A percentile compares a stretch with the other conserved stretches of the same genome.
Evolutionary conservation across 2,797 vertebrate genomes (phyloP).

Genomic region (Parauchenoglanis punctatus): DNA sequence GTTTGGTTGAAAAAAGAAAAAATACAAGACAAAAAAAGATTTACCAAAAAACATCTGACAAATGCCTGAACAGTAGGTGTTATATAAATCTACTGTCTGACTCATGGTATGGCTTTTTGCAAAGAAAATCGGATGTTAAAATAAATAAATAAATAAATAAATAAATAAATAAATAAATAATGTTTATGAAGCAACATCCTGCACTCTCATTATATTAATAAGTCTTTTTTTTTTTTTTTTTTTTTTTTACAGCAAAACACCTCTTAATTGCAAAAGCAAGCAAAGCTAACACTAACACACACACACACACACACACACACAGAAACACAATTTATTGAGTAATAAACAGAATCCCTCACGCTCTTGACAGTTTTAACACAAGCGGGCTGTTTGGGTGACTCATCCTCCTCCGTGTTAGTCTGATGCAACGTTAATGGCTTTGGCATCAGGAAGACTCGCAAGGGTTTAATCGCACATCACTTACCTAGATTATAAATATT

Average conservation of each 20-base stretch:
- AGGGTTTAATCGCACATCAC: slow-evolving; percentile 26
- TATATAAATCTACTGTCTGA: neutral
- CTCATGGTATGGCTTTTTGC: neutral
- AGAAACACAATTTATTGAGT: slow-evolving; percentile 3
- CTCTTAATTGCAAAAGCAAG: neutral
- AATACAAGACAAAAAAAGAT: neutral
- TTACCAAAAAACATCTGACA: neutral
- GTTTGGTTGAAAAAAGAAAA: neutral
- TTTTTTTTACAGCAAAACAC: neutral
- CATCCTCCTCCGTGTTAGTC: slow-evolving; percentile 35
- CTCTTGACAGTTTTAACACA: slow-evolving; percentile 36
- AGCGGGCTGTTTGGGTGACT: slow-evolving; percentile 35
- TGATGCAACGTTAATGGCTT: slow-evolving; percentile 35
- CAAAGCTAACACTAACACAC: neutral
- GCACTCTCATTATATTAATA: neutral
- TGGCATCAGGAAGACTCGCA: slow-evolving; percentile 25
- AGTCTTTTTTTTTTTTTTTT: too few relatives aligned
- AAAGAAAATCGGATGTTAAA: neutral
- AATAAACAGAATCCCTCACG: slow-evolving; percentile 15
- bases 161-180: neutral
- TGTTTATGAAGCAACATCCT: neutral
- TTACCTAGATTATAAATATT: slow-evolving; percentile 31
- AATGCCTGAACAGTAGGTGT: neutral
- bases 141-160: neutral
- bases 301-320: neutral